A percentile compares a stretch with the other conserved stretches of the same genome.
Evolutionary conservation across 2,797 vertebrate genomes (phyloP).

Genomic region (Coregonus sp.): DNA sequence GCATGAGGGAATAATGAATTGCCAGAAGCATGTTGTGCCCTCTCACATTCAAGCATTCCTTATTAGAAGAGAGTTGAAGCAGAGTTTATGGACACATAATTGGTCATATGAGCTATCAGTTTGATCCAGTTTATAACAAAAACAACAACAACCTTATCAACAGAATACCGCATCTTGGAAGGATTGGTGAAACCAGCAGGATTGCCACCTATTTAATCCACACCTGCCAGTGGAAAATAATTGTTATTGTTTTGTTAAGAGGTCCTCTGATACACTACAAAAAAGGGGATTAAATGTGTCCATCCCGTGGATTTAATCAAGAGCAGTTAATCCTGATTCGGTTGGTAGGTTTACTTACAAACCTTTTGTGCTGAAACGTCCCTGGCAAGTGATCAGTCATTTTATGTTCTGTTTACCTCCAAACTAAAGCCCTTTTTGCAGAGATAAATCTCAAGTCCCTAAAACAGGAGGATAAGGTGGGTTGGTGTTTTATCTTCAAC

Average conservation of each 20-base stretch:
- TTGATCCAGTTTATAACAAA: neutral
- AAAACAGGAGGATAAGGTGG: neutral
- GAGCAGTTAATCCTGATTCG: neutral
- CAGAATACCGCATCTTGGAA: neutral
- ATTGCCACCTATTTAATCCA: neutral
- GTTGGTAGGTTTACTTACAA: neutral
- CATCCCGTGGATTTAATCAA: neutral
- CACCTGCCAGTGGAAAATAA: slow-evolving; percentile 1
- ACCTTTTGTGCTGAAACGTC: neutral
- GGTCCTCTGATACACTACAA: neutral
- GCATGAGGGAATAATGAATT: neutral
- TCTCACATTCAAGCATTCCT: neutral
- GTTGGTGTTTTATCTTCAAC: neutral
- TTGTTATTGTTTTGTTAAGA: neutral
- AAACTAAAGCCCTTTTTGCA: neutral
- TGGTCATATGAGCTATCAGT: neutral
- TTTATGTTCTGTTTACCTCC: neutral
- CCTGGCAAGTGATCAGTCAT: neutral
- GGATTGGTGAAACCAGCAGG: neutral
- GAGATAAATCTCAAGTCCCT: too few relatives aligned
- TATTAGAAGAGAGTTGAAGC: too few relatives aligned
- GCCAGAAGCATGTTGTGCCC: neutral
- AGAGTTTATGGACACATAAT: too few relatives aligned
- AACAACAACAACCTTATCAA: neutral
- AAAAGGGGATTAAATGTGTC: neutral